These are phyloP conservation scores for Saturnia pavonia DNA, from an alignment of 2,888 invertebrate genomes.

Conservation along the genomic window DNA sequence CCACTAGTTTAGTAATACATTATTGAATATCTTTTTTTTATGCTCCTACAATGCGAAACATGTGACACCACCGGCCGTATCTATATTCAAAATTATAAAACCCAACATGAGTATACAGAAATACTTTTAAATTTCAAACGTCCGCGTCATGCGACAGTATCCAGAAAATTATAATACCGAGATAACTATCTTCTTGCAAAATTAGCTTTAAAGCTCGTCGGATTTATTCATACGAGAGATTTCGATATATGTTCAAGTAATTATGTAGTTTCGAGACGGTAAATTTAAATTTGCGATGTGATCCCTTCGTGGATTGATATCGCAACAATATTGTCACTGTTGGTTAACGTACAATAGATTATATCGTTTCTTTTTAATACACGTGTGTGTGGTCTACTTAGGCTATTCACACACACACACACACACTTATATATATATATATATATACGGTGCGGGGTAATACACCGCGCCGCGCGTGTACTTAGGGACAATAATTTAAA, in stretches of 20 bases:
- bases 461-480: no score
- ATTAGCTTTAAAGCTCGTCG: constrained; percentile 17
- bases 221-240: not conserved
- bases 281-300: not conserved
- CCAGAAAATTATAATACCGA: constrained; percentile 21
- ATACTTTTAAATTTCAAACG: constrained; percentile 21
- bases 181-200: constrained; percentile 27
- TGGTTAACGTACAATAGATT: constrained; percentile 8
- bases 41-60: not conserved
- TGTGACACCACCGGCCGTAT: not conserved
- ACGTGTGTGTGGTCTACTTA: constrained; percentile 70
- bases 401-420: constrained; percentile 31
- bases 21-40: no score
- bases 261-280: not conserved
- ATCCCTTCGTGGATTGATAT: constrained; percentile 14
- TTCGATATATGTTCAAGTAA: not conserved
- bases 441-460: no score
- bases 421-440: no score
- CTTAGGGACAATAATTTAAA: no score
- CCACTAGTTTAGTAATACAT: no score
- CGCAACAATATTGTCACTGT: constrained; percentile 13
- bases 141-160: constrained; percentile 31
- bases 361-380: constrained; percentile 24
- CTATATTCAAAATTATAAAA: not conserved
- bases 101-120: not conserved